These are phyloP conservation scores for Xiphophorus maculatus DNA, from an alignment of 2,113 vertebrate genomes.

Conservation along the genomic window DNA sequence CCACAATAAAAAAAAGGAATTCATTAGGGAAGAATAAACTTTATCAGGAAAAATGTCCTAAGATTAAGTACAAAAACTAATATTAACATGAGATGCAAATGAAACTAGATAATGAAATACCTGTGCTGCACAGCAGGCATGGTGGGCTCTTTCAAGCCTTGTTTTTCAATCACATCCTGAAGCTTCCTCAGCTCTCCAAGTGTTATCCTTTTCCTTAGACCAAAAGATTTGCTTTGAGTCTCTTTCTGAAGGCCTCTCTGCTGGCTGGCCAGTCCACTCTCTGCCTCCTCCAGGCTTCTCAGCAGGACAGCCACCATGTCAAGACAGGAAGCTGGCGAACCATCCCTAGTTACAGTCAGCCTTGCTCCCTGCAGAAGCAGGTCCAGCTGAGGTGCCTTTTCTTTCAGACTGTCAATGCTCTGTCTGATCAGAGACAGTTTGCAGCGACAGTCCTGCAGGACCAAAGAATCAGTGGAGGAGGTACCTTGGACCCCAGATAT, in stretches of 20 bases:
- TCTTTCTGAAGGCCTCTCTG: slow-evolving; percentile 70
- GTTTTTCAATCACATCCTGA: slow-evolving; percentile 73
- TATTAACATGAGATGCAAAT: too few species aligned
- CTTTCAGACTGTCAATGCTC: slow-evolving; percentile 77
- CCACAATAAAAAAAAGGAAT: too few species aligned
- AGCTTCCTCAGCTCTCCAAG: slow-evolving; percentile 84
- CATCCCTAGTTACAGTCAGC: slow-evolving; percentile 76
- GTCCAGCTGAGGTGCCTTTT: slow-evolving; percentile 86
- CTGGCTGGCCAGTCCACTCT: slow-evolving; percentile 39
- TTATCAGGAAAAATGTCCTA: too few species aligned
- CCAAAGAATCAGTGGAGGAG: slow-evolving; percentile 47
- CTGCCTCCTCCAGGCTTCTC: slow-evolving; percentile 54
- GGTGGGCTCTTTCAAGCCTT: slow-evolving; percentile 89
- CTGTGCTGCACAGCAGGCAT: slow-evolving; percentile 89
- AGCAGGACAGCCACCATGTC: slow-evolving; percentile 81
- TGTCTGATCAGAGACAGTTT: slow-evolving; percentile 68
- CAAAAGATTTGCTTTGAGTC: slow-evolving; percentile 72
- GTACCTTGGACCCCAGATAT: slow-evolving; percentile 51
- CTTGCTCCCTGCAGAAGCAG: slow-evolving; percentile 77
- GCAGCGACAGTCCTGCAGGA: slow-evolving; percentile 58
- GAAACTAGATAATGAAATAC: slow-evolving; percentile 61
- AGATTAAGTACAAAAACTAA: too few species aligned
- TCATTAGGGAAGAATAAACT: too few species aligned
- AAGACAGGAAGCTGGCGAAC: slow-evolving; percentile 79
- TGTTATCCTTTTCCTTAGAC: slow-evolving; percentile 78